These are phyloP conservation scores for Apantesis nais DNA, from an alignment of 2,888 invertebrate genomes.

Conservation along the genomic window DNA sequence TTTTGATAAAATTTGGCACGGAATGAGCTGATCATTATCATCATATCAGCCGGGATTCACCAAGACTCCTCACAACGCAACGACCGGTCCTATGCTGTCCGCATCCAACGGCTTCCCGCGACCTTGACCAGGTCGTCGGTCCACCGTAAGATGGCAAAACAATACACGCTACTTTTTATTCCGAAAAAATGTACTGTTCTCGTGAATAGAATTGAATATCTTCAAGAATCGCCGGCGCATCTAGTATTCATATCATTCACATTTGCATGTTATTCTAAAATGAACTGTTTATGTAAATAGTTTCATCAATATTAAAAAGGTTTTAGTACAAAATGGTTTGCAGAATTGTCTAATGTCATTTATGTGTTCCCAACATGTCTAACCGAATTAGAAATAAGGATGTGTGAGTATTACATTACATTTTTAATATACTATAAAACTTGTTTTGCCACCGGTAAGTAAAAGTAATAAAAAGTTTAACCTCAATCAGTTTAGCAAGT, in stretches of 20 bases:
- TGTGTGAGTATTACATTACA: conserved; percentile 69
- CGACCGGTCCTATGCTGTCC: no score
- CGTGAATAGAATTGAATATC: no score
- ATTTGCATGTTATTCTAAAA: conserved; percentile 7
- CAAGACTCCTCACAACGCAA: no score
- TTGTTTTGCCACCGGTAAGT: conserved; percentile 6
- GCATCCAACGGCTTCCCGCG: no score
- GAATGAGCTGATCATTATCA: neutral
- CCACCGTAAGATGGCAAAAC: no score
- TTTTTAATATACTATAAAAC: conserved; percentile 13
- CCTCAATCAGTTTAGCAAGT: neutral
- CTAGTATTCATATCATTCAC: neutral
- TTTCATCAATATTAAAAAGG: conserved; percentile 8
- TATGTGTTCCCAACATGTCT: conserved; percentile 72
- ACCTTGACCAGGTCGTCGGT: no score
- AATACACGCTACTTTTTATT: no score
- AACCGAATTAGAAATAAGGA: conserved; percentile 77
- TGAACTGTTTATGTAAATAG: conserved; percentile 3
- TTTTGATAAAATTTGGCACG: neutral
- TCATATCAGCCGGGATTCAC: no score
- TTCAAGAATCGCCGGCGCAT: no score
- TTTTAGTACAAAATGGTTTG: conserved; percentile 11
- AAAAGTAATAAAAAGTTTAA: neutral
- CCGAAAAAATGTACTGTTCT: no score
- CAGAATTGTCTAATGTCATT: conserved; percentile 51